Conservation (phyloP, 2,797 vertebrate species). For the Tauraco hartlaubi region DNA sequence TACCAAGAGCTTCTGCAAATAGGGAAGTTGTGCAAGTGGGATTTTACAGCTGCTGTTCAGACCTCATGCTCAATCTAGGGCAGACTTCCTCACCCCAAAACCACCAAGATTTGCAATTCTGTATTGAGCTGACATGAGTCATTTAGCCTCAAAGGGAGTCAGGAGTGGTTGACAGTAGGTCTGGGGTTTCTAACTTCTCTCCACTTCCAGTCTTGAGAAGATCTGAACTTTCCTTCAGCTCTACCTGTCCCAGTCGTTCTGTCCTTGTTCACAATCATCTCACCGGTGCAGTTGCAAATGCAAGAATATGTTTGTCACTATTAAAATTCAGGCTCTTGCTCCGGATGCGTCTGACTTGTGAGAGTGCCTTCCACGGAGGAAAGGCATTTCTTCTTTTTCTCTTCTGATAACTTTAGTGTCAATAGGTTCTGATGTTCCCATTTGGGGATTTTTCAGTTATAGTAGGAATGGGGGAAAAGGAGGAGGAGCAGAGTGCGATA, state of each 20-base stretch:
- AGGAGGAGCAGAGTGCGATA: background rate
- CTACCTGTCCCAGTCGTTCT: background rate
- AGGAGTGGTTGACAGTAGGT: background rate
- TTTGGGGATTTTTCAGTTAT: slow-evolving; percentile 18
- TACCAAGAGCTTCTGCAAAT: background rate
- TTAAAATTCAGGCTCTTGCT: background rate
- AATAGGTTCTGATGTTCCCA: background rate
- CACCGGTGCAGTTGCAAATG: rapidly evolving
- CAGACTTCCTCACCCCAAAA: background rate
- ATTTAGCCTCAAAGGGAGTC: background rate
- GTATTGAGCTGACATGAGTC: background rate
- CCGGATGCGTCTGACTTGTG: background rate
- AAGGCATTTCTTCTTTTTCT: background rate
- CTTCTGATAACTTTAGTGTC: background rate
- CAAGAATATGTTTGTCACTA: background rate
- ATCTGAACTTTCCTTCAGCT: background rate
- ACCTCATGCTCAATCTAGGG: background rate
- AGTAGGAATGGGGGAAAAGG: background rate
- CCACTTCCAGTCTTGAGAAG: background rate
- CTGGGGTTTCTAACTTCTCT: background rate
- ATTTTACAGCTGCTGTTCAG: background rate
- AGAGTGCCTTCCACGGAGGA: background rate
- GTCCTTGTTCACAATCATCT: background rate
- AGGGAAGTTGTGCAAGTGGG: background rate
- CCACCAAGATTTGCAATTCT: background rate